Percentiles rank a stretch among this genome's conserved stretches.
phyloP scores from a whole-genome alignment of 1,140 invertebrate genomes.

The Hylaeus anthracinus region DNA sequence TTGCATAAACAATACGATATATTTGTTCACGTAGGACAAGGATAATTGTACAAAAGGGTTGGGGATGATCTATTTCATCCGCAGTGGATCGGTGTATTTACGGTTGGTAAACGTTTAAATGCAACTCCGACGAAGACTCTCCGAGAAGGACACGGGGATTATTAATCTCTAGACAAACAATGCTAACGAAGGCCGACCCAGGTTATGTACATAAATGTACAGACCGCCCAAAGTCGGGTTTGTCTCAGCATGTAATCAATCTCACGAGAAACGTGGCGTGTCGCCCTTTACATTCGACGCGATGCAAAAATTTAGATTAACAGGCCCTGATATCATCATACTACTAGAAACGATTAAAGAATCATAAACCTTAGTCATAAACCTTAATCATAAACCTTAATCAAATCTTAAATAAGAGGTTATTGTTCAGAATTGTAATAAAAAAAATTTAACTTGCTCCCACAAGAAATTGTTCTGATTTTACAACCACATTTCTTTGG shows the following conservation, averaged over 20 bases:
- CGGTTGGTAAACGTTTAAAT: conserved; percentile 43
- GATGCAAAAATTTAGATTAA: background rate
- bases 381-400: no score
- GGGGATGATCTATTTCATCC: background rate
- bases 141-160: conserved; percentile 13
- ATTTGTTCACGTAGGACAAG: background rate
- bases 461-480: no score
- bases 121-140: conserved; percentile 25
- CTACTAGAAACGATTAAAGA: background rate
- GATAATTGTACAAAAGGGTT: background rate
- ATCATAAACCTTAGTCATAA: background rate
- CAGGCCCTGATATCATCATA: background rate
- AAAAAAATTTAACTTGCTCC: no score
- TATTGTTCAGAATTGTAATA: no score
- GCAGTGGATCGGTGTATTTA: conserved; percentile 18
- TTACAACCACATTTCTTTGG: no score
- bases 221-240: conserved; percentile 31
- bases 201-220: conserved; percentile 37
- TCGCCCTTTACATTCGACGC: background rate
- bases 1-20: background rate
- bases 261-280: conserved; percentile 16
- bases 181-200: conserved; percentile 47
- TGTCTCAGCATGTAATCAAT: conserved; percentile 34
- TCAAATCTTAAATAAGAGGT: no score
- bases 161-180: conserved; percentile 51